A percentile compares a stretch with the other conserved stretches of the same genome.
phyloP scores from a whole-genome alignment of 2,797 vertebrate genomes.

The Sebastes itinus region DNA sequence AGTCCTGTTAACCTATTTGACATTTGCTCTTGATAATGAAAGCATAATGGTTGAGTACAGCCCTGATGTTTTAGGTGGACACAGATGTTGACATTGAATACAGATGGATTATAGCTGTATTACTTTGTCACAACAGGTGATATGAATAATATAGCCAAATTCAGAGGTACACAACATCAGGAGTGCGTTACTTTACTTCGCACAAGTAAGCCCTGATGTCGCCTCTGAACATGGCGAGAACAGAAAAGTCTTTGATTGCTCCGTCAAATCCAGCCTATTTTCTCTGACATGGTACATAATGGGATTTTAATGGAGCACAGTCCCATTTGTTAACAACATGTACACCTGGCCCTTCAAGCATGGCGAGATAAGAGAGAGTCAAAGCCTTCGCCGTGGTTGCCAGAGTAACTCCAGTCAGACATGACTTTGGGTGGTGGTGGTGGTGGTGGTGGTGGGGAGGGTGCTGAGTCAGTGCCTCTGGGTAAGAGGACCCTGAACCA shows the following conservation, averaged over 20 bases:
- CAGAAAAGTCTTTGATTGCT: constrained; percentile 30
- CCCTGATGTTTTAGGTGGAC: not conserved
- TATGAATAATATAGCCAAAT: not conserved
- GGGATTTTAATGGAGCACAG: constrained; percentile 46
- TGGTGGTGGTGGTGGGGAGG: constrained; percentile 31
- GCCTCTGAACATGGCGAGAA: not conserved
- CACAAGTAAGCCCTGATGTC: not conserved
- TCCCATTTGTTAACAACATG: constrained; percentile 59
- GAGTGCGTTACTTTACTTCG: not conserved
- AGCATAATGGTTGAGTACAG: not conserved
- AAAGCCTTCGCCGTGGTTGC: constrained; percentile 56
- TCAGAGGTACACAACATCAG: not conserved
- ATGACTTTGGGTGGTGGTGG: constrained; percentile 51
- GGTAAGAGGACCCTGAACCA: constrained; percentile 48
- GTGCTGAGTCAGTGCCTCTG: constrained; percentile 71
- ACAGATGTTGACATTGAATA: not conserved
- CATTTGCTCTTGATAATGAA: not conserved
- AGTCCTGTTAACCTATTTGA: constrained; percentile 6
- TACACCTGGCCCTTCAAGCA: constrained; percentile 61
- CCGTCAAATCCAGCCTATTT: constrained; percentile 15
- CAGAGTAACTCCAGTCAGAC: constrained; percentile 66
- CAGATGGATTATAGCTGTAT: not conserved
- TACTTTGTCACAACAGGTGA: not conserved
- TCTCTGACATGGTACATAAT: constrained; percentile 20
- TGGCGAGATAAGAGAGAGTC: constrained; percentile 50